A percentile compares a stretch with the other conserved stretches of the same genome.
Evolutionary conservation across 2,888 invertebrate genomes (phyloP).

Genomic region (Pterobdella sp.): DNA sequence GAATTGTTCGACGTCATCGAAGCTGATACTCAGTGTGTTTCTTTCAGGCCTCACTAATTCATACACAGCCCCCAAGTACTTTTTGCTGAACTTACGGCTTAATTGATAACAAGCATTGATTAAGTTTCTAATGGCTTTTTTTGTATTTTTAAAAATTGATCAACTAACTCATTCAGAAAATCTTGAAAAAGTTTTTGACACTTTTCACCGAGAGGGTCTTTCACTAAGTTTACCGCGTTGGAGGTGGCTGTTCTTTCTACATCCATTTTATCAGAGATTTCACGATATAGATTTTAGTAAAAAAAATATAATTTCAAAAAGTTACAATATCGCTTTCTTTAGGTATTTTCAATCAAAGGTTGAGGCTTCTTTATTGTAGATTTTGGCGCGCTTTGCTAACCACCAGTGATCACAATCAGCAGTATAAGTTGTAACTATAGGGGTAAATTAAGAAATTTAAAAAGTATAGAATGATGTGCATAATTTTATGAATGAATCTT

Average conservation of each 20-base stretch:
- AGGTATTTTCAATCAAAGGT: too few relatives aligned
- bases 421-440: too few relatives aligned
- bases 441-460: too few relatives aligned
- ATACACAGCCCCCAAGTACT: constrained; percentile 74
- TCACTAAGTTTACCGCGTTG: constrained; percentile 50
- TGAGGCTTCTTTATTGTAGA: too few relatives aligned
- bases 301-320: background rate
- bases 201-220: constrained; percentile 82
- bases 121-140: constrained; percentile 63
- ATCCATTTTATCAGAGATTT: background rate
- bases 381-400: too few relatives aligned
- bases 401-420: too few relatives aligned
- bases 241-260: constrained; percentile 44
- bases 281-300: background rate
- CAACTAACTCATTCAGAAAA: constrained; percentile 77
- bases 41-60: constrained; percentile 77
- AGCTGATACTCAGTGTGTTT: constrained; percentile 77
- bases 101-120: constrained; percentile 43
- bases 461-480: too few relatives aligned
- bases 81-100: constrained; percentile 47
- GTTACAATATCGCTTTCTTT: background rate
- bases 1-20: constrained; percentile 85
- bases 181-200: constrained; percentile 93
- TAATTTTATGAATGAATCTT: too few relatives aligned
- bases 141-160: background rate